Percentiles rank a stretch among this genome's conserved stretches.
These are phyloP conservation scores for Cydia fagiglandana DNA, from an alignment of 1,140 invertebrate genomes.

Conservation along the genomic window DNA sequence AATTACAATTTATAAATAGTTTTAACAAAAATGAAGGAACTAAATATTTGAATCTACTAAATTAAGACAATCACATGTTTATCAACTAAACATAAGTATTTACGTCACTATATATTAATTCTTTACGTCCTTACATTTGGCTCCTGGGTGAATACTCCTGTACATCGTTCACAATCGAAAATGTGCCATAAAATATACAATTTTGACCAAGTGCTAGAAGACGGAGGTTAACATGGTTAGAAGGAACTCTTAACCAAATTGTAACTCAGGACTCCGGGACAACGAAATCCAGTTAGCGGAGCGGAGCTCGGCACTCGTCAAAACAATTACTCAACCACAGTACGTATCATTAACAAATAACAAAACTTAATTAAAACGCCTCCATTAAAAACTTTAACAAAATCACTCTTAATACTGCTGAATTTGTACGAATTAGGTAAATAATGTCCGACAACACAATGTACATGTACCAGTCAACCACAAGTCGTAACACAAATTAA, in stretches of 20 bases:
- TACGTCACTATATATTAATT: slow-evolving; percentile 62
- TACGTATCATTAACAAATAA: slow-evolving; percentile 70
- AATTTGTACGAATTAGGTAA: slow-evolving; percentile 78
- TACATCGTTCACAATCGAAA: slow-evolving; percentile 37
- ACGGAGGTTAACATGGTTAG: not conserved
- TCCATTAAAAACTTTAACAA: slow-evolving; percentile 78
- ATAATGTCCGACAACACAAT: slow-evolving; percentile 63
- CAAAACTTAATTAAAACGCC: slow-evolving; percentile 76
- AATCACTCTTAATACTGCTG: slow-evolving; percentile 78
- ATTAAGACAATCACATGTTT: slow-evolving; percentile 73
- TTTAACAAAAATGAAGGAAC: slow-evolving; percentile 78
- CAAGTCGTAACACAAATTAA: slow-evolving; percentile 58
- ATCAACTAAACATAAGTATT: slow-evolving; percentile 66
- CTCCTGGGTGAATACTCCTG: slow-evolving; percentile 54
- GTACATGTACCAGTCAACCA: slow-evolving; percentile 43
- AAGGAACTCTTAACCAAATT: slow-evolving; percentile 7
- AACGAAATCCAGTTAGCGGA: not conserved
- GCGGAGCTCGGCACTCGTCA: slow-evolving; percentile 33
- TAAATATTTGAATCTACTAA: slow-evolving; percentile 75
- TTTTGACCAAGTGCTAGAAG: not conserved
- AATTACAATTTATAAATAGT: slow-evolving; percentile 77
- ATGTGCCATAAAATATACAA: slow-evolving; percentile 33
- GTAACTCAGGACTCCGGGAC: not conserved
- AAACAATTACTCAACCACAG: slow-evolving; percentile 45
- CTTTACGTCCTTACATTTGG: slow-evolving; percentile 74